Evolutionary conservation across 23 tunicate species (phyloP).

Genomic region (Botrylloides violaceus): DNA sequence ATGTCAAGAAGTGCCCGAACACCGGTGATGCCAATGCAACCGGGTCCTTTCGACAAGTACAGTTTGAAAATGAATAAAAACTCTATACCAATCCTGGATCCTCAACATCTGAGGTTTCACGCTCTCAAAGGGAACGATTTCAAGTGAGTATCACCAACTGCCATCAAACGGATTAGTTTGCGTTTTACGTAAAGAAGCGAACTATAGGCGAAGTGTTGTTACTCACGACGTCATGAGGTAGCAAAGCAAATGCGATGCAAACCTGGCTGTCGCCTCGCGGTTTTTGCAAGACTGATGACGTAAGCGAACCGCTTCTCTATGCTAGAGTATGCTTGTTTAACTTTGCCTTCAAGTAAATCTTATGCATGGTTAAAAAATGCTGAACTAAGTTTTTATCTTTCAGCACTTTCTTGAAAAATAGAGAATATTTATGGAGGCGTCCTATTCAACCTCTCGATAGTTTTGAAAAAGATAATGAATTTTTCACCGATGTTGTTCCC

Average conservation of each 20-base stretch:
- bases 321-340: too few relatives aligned
- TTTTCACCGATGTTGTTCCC: not conserved
- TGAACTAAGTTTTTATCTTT: not conserved
- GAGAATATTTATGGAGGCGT: constrained; percentile 23
- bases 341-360: not conserved
- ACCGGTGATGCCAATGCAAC: constrained; percentile 34
- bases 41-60: constrained; percentile 55
- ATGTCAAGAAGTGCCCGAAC: constrained; percentile 23
- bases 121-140: constrained; percentile 56
- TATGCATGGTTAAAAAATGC: not conserved
- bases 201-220: too few relatives aligned
- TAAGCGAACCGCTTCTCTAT: too few relatives aligned
- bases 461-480: not conserved
- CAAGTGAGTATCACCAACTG: too few relatives aligned
- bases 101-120: constrained; percentile 34
- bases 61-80: constrained; percentile 61
- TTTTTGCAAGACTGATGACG: too few relatives aligned
- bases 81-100: constrained; percentile 55
- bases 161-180: too few relatives aligned
- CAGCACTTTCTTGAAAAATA: constrained; percentile 14
- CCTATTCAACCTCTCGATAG: not conserved
- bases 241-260: too few relatives aligned
- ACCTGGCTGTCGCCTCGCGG: too few relatives aligned
- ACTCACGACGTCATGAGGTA: too few relatives aligned
- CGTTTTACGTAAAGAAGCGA: too few relatives aligned